Percentiles rank a stretch among this genome's conserved stretches.
phyloP scores from a whole-genome alignment of 2,113 vertebrate genomes.

The Nicator chloris region DNA sequence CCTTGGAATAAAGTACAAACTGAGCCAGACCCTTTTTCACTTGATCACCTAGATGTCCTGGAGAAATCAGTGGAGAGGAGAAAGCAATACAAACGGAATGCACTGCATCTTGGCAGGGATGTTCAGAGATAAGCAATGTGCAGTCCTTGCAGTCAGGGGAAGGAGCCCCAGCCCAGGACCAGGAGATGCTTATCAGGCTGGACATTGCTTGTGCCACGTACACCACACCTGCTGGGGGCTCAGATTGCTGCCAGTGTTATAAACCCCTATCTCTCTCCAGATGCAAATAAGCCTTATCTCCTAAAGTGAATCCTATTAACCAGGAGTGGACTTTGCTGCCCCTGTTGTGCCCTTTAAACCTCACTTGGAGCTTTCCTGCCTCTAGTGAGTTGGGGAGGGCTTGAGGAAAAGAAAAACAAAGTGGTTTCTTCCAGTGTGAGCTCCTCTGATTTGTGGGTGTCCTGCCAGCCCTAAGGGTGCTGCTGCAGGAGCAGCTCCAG shows the following conservation, averaged over 20 bases:
- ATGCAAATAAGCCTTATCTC: conserved; percentile 7
- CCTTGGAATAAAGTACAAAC: not conserved
- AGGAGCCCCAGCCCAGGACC: not conserved
- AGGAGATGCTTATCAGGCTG: not conserved
- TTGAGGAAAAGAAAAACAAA: not conserved
- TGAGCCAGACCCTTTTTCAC: not conserved
- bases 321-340: conserved; percentile 15
- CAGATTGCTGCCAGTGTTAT: not conserved
- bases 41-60: not conserved
- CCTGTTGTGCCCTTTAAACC: not conserved
- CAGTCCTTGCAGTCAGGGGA: not conserved
- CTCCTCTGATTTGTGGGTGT: not conserved
- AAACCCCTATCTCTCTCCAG: not conserved
- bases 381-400: not conserved
- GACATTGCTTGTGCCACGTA: conserved; percentile 15
- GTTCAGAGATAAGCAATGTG: conserved; percentile 1
- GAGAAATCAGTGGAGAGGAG: not conserved
- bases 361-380: not conserved
- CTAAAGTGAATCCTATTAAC: not conserved
- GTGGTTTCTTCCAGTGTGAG: not conserved
- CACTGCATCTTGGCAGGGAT: not conserved
- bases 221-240: not conserved
- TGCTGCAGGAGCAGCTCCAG: not conserved
- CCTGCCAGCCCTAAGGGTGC: not conserved
- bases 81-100: not conserved